Evolutionary conservation across 35 echinoderm and acorn worm species (phyloP).

Genomic region (Chiridota heheva): DNA sequence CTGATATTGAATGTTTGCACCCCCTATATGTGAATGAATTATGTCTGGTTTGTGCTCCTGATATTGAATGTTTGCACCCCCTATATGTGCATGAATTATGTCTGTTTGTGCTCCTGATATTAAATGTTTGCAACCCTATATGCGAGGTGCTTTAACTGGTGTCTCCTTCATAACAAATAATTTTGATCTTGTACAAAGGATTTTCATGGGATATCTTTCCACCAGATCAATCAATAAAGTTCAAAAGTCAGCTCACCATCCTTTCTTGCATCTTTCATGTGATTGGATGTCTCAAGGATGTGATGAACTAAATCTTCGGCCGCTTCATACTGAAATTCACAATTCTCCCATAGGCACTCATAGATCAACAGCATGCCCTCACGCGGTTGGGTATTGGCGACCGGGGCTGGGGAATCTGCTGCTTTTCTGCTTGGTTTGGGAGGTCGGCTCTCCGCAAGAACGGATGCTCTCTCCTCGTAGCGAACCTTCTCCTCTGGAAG

Average conservation of each 20-base stretch:
- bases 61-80: too few species aligned
- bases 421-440: constrained; percentile 35
- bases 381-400: constrained; percentile 11
- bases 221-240: too few species aligned
- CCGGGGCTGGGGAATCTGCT: constrained; percentile 22
- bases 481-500: constrained; percentile 60
- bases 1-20: too few species aligned
- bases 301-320: constrained; percentile 74
- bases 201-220: too few species aligned
- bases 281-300: constrained; percentile 54
- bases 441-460: constrained; percentile 55
- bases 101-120: too few species aligned
- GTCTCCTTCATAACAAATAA: too few species aligned
- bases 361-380: constrained; percentile 59
- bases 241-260: neutral
- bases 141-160: too few species aligned
- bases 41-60: too few species aligned
- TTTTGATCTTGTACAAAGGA: too few species aligned
- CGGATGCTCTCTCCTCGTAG: constrained; percentile 77
- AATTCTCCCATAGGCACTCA: constrained; percentile 87
- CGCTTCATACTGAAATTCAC: constrained; percentile 92
- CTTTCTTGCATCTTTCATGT: constrained; percentile 50
- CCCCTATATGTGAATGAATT: too few species aligned
- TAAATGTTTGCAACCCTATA: too few species aligned
- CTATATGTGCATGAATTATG: too few species aligned